phyloP scores from a whole-genome alignment of 2,797 vertebrate genomes.

The Eulemur mongoz region DNA sequence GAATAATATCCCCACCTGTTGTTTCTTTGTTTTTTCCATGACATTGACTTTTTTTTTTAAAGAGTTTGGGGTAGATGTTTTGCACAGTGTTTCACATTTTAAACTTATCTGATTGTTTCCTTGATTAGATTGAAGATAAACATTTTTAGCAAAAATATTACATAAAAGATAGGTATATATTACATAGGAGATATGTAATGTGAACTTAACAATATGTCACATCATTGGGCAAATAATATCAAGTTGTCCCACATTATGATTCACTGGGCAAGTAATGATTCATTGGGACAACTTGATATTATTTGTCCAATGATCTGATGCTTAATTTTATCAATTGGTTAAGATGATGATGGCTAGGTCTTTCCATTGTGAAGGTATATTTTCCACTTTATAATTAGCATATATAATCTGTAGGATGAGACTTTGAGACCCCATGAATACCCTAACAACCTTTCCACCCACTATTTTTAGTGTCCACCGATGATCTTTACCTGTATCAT shows the following conservation, averaged over 20 bases:
- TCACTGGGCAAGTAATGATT: too few species aligned
- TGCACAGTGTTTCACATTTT: neutral
- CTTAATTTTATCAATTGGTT: constrained; percentile 20
- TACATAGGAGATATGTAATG: neutral
- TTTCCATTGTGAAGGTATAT: neutral
- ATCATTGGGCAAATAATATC: neutral
- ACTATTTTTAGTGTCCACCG: neutral
- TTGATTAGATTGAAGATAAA: constrained; percentile 20
- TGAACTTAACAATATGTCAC: constrained; percentile 16
- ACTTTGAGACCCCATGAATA: neutral
- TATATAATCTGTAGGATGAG: neutral
- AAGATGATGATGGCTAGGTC: neutral
- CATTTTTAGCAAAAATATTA: constrained; percentile 7
- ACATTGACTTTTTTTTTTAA: neutral
- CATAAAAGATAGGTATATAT: neutral
- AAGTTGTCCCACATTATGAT: neutral
- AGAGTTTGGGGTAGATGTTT: neutral
- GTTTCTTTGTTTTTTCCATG: neutral
- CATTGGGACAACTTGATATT: too few species aligned
- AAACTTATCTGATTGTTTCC: constrained; percentile 24
- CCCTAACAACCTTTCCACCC: constrained; percentile 2
- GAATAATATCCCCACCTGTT: neutral
- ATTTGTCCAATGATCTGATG: neutral
- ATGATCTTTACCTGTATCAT: neutral
- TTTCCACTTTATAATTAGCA: neutral